Base-by-base conservation (phyloP, 2,888 invertebrate species). In the Cantharis lateralis region DNA sequence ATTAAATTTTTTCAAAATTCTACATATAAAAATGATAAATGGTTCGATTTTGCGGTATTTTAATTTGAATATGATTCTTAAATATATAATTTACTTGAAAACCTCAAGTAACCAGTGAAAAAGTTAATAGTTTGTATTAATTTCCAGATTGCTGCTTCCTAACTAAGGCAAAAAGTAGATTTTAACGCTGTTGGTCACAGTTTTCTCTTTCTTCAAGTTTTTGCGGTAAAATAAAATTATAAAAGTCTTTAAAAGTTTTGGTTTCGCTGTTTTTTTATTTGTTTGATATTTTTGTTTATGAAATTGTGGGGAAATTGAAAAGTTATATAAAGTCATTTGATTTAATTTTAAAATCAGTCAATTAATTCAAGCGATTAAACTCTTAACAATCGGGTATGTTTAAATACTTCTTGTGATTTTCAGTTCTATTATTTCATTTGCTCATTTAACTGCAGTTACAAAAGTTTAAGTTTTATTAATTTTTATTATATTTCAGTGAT, bases 91-190 rank as follows among this genome's bases (percentile, higher is more conserved):
- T 48, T 48, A 48, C 13, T 64, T 20, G n/a, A 15, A 64, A 64
- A 20, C 64, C 20, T 64, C 64, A 64, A 20, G 13, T 13, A 20
- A n/a, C 1, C 10, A 11, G 4, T 64, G 15, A 20, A 64, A 64
- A 64, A 64, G 20, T 20, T 20, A 64, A 20, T n/a, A 16, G 13
- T 64, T 13, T n/a, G 18, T 20, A 16, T 64, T 64, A 63, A 81
- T 79, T 79, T 80, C 78, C 80, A 73, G 82, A 78, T 78, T 75
- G 69, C 73, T 71, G 80, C 82, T 80, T 80, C 80, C 79, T 79
- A 62, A 61, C 16, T 4, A 32, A 63, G 9, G 28, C 70, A 20
- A 28, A 68, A 78, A 78, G 66, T 71, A 26, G 4, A 13, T 15
- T 73, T 71, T 68, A 74, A 71, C 28, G 15, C 18, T 74, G 81